Evolutionary conservation across 2,888 invertebrate genomes (phyloP).

Genomic region (Arctia plantaginis): DNA sequence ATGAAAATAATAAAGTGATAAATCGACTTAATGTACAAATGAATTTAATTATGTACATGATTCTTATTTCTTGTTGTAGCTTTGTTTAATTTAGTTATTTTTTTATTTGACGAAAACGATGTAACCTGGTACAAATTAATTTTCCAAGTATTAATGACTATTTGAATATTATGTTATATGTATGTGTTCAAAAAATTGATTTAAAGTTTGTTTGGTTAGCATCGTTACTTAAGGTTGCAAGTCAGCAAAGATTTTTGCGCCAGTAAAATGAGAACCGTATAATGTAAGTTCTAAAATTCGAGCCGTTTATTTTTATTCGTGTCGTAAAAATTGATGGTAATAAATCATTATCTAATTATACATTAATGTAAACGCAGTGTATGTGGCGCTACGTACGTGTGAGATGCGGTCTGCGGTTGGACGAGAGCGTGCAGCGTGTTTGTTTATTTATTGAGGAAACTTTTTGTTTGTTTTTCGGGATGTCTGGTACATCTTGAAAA

Average conservation of each 20-base stretch:
- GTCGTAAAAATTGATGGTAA: constrained; percentile 35
- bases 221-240: background rate
- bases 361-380: constrained; percentile 21
- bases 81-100: background rate
- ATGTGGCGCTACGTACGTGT: constrained; percentile 16
- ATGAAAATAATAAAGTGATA: too few relatives aligned
- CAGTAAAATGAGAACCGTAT: constrained; percentile 9
- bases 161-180: too few relatives aligned
- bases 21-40: too few relatives aligned
- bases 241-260: constrained; percentile 1
- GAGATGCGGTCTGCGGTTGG: constrained; percentile 6
- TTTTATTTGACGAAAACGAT: background rate
- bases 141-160: background rate
- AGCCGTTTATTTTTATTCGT: constrained; percentile 35
- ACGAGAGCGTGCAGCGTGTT: constrained; percentile 4
- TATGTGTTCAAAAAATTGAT: too few relatives aligned
- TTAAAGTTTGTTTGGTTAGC: background rate
- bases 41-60: too few relatives aligned
- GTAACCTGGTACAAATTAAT: background rate
- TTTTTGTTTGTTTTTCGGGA: constrained; percentile 1
- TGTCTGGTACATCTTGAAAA: constrained; percentile 2
- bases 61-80: background rate
- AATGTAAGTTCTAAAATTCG: constrained; percentile 30
- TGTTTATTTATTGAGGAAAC: constrained; percentile 23
- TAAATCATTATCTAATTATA: constrained; percentile 36